phyloP scores from a whole-genome alignment of 2,888 invertebrate genomes.

The Aspidapion aeneum region DNA sequence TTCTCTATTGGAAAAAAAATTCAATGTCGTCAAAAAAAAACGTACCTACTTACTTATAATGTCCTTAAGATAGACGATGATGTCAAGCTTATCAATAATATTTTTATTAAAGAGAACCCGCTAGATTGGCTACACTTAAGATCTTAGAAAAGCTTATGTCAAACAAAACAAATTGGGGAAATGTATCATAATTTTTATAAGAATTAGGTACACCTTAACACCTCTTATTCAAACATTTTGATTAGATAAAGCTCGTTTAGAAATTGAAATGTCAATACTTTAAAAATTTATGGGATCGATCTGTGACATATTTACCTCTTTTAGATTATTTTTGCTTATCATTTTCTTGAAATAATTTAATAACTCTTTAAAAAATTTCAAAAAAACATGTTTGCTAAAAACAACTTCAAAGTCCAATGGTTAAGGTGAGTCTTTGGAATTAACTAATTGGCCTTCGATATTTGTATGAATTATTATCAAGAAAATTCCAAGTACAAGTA shows the following conservation, averaged over 20 bases:
- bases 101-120: not conserved
- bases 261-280: not conserved
- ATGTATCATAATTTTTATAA: conserved; percentile 24
- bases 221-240: conserved; percentile 22
- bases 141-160: not conserved
- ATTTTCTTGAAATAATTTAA: not conserved
- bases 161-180: conserved; percentile 10
- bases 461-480: not conserved
- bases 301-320: not conserved
- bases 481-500: not conserved
- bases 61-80: no score
- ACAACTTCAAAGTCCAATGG: not conserved
- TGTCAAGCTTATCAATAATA: not conserved
- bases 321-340: not conserved
- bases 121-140: not conserved
- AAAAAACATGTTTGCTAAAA: not conserved
- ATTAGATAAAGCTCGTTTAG: conserved; percentile 19
- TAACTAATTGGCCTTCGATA: not conserved
- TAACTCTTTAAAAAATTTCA: not conserved
- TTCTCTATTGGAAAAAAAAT: no score
- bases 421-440: not conserved
- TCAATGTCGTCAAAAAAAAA: no score
- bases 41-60: no score
- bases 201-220: conserved; percentile 16
- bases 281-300: not conserved